These are phyloP conservation scores for Melipona quadrifasciata DNA, from an alignment of 1,140 invertebrate species.

Conservation along the genomic window DNA sequence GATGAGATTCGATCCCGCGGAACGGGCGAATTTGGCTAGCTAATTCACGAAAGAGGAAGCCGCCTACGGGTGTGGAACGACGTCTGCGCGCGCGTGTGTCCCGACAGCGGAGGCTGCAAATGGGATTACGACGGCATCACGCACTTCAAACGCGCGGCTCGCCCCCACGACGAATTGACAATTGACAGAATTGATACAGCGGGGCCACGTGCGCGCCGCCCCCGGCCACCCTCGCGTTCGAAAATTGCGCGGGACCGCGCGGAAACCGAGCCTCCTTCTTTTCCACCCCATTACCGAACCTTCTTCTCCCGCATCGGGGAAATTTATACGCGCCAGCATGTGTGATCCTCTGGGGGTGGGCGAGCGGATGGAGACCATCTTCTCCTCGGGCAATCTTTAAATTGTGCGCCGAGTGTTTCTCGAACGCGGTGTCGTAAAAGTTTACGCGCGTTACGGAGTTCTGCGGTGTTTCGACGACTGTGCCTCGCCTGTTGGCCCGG, in stretches of 20 bases:
- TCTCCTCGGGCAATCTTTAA: slow-evolving; percentile 44
- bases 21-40: slow-evolving; percentile 66
- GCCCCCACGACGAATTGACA: slow-evolving; percentile 76
- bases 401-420: slow-evolving; percentile 31
- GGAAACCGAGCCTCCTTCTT: slow-evolving; percentile 35
- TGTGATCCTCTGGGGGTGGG: too few relatives aligned
- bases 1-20: slow-evolving; percentile 66
- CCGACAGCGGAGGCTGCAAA: slow-evolving; percentile 57
- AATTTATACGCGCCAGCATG: background rate
- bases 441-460: slow-evolving; percentile 33
- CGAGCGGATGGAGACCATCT: too few relatives aligned
- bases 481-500: background rate
- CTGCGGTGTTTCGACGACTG: slow-evolving; percentile 13
- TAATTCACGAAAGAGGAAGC: slow-evolving; percentile 62
- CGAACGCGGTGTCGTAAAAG: slow-evolving; percentile 21
- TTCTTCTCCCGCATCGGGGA: background rate
- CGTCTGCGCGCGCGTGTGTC: slow-evolving; percentile 27
- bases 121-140: slow-evolving; percentile 69
- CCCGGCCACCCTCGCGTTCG: slow-evolving; percentile 21
- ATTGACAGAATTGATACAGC: slow-evolving; percentile 80
- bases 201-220: slow-evolving; percentile 70
- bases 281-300: slow-evolving; percentile 37
- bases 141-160: slow-evolving; percentile 75
- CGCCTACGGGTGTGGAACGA: background rate
- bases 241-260: slow-evolving; percentile 39